Evolutionary conservation across 2,888 invertebrate species (phyloP).

Genomic region (Papilio demoleus): DNA sequence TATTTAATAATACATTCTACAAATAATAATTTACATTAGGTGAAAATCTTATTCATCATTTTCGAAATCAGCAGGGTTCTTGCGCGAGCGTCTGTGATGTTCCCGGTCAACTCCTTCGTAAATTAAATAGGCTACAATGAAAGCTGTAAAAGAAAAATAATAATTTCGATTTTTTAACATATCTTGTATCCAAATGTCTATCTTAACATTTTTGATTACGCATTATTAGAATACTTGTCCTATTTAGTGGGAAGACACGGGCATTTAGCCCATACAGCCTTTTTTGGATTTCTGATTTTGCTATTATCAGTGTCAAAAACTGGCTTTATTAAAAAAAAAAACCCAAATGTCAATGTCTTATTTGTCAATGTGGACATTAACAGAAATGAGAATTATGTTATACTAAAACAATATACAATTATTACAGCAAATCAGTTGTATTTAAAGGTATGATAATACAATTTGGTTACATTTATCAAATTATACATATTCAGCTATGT

Average conservation of each 20-base stretch:
- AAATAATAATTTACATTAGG: constrained; percentile 15
- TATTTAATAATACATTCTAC: constrained; percentile 33
- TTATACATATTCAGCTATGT: no score
- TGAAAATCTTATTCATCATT: constrained; percentile 81
- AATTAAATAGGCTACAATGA: constrained; percentile 83
- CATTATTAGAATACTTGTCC: no score
- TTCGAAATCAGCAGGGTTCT: constrained; percentile 88
- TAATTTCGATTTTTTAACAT: no score
- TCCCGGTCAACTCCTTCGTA: constrained; percentile 85
- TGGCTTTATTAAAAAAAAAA: neutral
- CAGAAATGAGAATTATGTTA: no score
- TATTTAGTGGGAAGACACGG: no score
- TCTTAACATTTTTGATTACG: no score
- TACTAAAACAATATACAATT: no score
- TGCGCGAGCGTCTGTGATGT: constrained; percentile 81
- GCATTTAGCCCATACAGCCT: no score
- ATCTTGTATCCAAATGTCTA: no score
- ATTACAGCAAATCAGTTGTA: neutral
- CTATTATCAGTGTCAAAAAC: no score
- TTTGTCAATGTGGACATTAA: no score
- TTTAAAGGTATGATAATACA: neutral
- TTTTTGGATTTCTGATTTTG: no score
- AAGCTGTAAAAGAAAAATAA: constrained; percentile 78
- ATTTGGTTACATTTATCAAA: neutral
- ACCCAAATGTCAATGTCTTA: neutral